These are phyloP conservation scores for Steinernema feltiae DNA, from an alignment of 1,140 invertebrate genomes.

Conservation along the genomic window DNA sequence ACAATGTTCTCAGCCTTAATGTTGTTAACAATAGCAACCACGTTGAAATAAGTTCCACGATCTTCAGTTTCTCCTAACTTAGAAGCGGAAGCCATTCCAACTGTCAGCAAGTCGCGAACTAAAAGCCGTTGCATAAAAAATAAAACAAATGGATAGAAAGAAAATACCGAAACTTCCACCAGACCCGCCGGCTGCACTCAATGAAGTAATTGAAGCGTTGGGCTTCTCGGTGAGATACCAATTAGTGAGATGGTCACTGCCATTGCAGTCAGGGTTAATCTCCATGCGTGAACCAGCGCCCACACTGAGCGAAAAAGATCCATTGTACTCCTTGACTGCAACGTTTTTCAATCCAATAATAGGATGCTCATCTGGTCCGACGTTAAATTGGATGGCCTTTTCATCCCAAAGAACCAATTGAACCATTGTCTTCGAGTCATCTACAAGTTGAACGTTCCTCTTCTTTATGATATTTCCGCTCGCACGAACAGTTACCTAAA, in stretches of 20 bases:
- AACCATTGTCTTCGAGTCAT: slow-evolving; percentile 74
- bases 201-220: slow-evolving; percentile 31
- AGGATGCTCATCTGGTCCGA: slow-evolving; percentile 22
- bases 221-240: slow-evolving; percentile 40
- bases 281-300: not conserved
- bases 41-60: slow-evolving; percentile 36
- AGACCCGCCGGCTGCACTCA: slow-evolving; percentile 20
- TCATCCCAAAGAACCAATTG: slow-evolving; percentile 64
- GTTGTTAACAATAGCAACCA: slow-evolving; percentile 39
- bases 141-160: not conserved
- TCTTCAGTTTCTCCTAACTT: slow-evolving; percentile 32
- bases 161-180: not conserved
- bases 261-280: slow-evolving; percentile 28
- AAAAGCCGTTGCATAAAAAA: slow-evolving; percentile 19
- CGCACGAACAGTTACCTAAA: slow-evolving; percentile 35
- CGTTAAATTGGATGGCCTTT: slow-evolving; percentile 54
- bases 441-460: slow-evolving; percentile 78
- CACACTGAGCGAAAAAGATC: slow-evolving; percentile 32
- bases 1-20: slow-evolving; percentile 44
- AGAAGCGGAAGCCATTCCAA: slow-evolving; percentile 32
- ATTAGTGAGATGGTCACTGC: slow-evolving; percentile 30
- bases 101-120: slow-evolving; percentile 47
- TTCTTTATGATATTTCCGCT: slow-evolving; percentile 75
- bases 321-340: slow-evolving; percentile 48
- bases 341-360: slow-evolving; percentile 52